Evolutionary conservation across 2,888 invertebrate species (phyloP), one percentile per base, ranked within the genome.

Genomic region (Carabus problematicus): DNA sequence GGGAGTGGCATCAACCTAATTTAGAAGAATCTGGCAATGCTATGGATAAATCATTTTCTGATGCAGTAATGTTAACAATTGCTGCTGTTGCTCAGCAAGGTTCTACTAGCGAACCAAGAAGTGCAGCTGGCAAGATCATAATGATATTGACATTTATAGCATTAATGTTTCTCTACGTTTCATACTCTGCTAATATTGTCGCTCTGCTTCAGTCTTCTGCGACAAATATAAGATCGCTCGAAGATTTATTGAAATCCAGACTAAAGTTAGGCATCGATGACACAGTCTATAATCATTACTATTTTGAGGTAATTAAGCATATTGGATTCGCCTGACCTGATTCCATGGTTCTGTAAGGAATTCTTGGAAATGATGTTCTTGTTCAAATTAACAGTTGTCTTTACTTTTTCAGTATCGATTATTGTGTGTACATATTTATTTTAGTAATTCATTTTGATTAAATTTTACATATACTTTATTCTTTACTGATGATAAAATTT

Each of bases 121-220:
- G 84, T 8, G 75, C 74, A 8, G 78, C 84, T 78, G 87, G 87
- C 14, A 80, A 85, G 62, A 78, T 79, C 14, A 75, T 78, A 0
- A 77, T 78, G 3, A 73, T 80, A 29, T 76, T 78, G 41, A 72
- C 77, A 0, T 78, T 80, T 62, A 68, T 78, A 7, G 79, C 83
- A 0, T 77, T 85, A 12, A 85, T 86, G 84, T 85, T 86, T 62
- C 77, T 90, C 12, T 89, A 88, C 77, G 86, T 88, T 0, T 87
- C 89, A 0, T 90, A 89, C 75, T 86, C 89, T 0, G 90, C 89
- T 0, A 88, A 88, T 76, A 88, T 90, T 54, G 88, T 90, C 1
- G 89, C 88, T 6, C 79, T 90, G 8, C 82, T 90, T 3, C 89
- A 89, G 74, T 86, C 89, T 0, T 86, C 88, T 0, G 86, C 88